A percentile compares a stretch with the other conserved stretches of the same genome.
These are phyloP conservation scores for Ambastaia sidthimunki DNA, from an alignment of 2,797 vertebrate genomes.

Conservation along the genomic window DNA sequence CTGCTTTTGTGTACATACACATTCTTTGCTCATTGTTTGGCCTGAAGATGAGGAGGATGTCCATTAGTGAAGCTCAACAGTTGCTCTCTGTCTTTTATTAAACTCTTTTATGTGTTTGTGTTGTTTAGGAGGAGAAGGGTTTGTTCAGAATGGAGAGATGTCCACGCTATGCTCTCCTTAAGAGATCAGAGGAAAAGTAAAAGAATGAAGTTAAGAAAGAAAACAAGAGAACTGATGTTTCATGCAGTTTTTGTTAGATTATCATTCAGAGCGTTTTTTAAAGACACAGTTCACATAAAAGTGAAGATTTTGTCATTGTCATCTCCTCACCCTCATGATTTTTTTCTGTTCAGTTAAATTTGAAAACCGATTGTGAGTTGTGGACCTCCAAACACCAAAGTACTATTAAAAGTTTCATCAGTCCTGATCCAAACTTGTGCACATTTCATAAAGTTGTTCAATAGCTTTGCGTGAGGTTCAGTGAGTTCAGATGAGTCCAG, in stretches of 20 bases:
- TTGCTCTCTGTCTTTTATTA: constrained; percentile 37
- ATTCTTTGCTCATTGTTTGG: constrained; percentile 75
- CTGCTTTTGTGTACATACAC: constrained; percentile 72
- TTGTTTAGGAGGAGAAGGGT: constrained; percentile 32
- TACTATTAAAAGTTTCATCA: no score
- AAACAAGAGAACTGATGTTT: background rate
- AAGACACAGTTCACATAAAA: background rate
- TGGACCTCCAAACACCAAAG: no score
- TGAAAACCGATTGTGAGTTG: no score
- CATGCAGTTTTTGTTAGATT: background rate
- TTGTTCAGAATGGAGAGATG: constrained; percentile 32
- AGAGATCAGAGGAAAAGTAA: constrained; percentile 43
- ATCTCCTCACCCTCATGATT: background rate
- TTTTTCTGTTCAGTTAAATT: background rate
- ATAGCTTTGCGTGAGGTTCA: no score
- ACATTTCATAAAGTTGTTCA: no score
- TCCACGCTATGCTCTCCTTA: constrained; percentile 26
- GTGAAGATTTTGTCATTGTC: background rate
- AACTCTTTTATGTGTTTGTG: constrained; percentile 38
- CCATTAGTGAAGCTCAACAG: constrained; percentile 49
- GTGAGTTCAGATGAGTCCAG: background rate
- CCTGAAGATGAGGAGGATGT: constrained; percentile 55
- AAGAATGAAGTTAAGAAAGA: background rate
- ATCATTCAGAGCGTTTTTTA: background rate
- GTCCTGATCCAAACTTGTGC: background rate